Base-by-base conservation (phyloP, 2,888 invertebrate species). In the Cheilosia variabilis region DNA sequence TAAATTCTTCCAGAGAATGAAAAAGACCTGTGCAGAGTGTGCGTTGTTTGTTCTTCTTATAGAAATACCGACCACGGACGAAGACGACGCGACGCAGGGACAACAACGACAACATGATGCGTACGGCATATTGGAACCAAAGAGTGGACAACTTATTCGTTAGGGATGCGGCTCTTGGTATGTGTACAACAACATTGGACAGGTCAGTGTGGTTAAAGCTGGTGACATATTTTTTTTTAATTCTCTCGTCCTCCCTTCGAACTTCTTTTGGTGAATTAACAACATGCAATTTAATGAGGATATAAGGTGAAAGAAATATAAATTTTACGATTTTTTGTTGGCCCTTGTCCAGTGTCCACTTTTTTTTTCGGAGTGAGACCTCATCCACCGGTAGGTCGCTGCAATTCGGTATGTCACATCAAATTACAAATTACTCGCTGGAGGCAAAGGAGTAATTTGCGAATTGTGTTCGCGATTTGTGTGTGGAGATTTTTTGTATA, bases 131-230 rank as follows among this genome's bases (percentile, higher is more conserved):
- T 84, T 57, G 84, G 15, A 47, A 58, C 65, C 65, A 57, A 75
- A 53, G 62, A 76, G 50, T 71, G 75, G 53, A 86, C 86, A 81
- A 86, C 86, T 86, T 77, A 86, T 86, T 86, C 86, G 71, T 72
- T 77, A 24, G 65, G 80, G 53, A 17, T 52, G 22, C 66, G 57
- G 69, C 31, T 15, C 22, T 62, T 22, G 60, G 66, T 72, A 72
- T 81, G 63, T 60, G 37, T 58, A 71, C 80, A 63, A 52, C 72
- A 52, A 81, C 81, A 63, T 86, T 86, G 86, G 81, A 80, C 86
- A 86, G 86, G 86, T 86, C 86, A 86, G 86, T 86, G 68, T 86
- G 76, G 81, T 77, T 81, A 86, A 81, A 77, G 80, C 66, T 52
- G 81, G 72, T 81, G 86, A 81, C 81, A 86, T 84, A 84, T 75